These are phyloP conservation scores for Unio pictorum DNA, from an alignment of 2,888 invertebrate genomes.

Conservation along the genomic window DNA sequence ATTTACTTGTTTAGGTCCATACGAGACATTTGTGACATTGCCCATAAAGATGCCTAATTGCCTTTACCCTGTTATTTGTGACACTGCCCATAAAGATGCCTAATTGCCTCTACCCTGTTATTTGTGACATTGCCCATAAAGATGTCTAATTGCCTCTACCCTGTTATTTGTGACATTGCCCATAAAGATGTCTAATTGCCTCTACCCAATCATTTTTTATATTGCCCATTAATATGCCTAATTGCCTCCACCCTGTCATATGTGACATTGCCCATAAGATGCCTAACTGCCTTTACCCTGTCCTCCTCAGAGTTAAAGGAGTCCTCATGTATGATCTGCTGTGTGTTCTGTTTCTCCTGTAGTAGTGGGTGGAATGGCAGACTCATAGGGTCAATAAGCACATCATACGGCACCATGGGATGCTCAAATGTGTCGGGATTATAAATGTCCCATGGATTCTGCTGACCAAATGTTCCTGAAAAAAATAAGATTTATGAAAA, in stretches of 20 bases:
- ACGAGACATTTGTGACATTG: no score
- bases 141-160: no score
- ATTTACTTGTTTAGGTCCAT: no score
- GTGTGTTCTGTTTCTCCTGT: constrained; percentile 53
- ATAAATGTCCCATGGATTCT: constrained; percentile 70
- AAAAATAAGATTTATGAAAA: constrained; percentile 1
- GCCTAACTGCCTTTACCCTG: constrained; percentile 5
- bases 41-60: no score
- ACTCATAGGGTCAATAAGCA: constrained; percentile 70
- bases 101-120: no score
- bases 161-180: no score
- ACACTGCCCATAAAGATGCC: no score
- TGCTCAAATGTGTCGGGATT: constrained; percentile 68
- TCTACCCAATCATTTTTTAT: no score
- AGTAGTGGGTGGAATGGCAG: constrained; percentile 66
- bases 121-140: no score
- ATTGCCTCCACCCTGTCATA: neutral
- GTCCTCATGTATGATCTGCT: constrained; percentile 58
- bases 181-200: no score
- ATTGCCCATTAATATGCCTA: no score
- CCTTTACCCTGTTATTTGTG: no score
- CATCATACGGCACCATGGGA: constrained; percentile 72
- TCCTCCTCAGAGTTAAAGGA: constrained; percentile 16
- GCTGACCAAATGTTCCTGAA: constrained; percentile 71
- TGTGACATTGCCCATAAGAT: neutral